Evolutionary conservation across 2,888 invertebrate genomes (phyloP), one percentile per base, ranked within the genome.

Genomic region (Andricus quercusramuli): DNA sequence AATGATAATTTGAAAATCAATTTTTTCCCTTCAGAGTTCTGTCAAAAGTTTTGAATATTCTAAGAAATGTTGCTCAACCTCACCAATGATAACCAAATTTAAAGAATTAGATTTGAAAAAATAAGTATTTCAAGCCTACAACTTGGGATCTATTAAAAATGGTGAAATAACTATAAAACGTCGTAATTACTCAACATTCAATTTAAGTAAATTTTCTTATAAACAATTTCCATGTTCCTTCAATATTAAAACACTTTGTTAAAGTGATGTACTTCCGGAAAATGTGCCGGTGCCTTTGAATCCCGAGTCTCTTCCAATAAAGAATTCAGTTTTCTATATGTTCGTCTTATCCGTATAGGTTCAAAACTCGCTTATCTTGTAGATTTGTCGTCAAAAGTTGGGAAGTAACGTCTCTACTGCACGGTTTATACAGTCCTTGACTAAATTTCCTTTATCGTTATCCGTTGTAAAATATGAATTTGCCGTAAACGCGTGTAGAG

Each of bases 281-380:
- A 85, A 79, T 83, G 84, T 85, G 85, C 83, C 83, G 85, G 87
- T 87, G 87, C 87, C 87, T 87, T 88, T 85, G 83, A 86, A 83
- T 83, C 79, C 82, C 81, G 79, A 86, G 83, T 84, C 83, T 83
- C 81, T 85, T 76, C 79, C 80, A 82, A 84, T 85, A 85, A 85
- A 80, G 81, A 84, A 62, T 83, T 83, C 62, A 64, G 22, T 79
- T 83, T 83, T 83, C 77, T 80, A 79, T 79, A 67, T 13, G 29
- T 64, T 64, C 22, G 79, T 79, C 51, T 74, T 47, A 47, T 47
- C 80, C 79, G 78, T 37, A 20, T 47, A 77, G 37, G 56, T 79
- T 47, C 77, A 29, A 44, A 65, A 25, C 22, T 64, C 62, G 77
- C 77, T 77, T 64, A 32, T 32, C 20, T 56, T 8, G 56, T 74